Evolutionary conservation across 2,113 vertebrate species (phyloP), one percentile per base, ranked within the genome.

Genomic region (Euleptes europaea): DNA sequence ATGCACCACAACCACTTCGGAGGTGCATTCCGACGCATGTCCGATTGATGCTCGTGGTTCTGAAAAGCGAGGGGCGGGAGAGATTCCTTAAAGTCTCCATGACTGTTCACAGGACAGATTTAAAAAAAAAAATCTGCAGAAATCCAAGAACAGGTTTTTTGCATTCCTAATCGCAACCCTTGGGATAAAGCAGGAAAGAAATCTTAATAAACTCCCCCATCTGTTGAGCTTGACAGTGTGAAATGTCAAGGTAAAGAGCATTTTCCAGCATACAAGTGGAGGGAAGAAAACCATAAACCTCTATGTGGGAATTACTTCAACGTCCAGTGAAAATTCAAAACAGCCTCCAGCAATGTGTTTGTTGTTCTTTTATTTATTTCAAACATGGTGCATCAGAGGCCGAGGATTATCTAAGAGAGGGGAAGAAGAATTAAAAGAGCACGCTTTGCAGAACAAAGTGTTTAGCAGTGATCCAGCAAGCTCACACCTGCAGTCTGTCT

Each of bases 111-210:
- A 21, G 69, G 33, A 40, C 35, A 35, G 17, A 12, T 5, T 5
- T 5, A 38, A 70, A 38, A 38, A 21, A 0, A 40, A 70, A 38
- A 40, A 14, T 63, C 54, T 15, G 33, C 21, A 78, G 54, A 78
- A 78, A 78, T 63, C 11, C 19, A 19, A 7, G 33, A 11, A 4
- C 54, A 40, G 49, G 10, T 35, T 54, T 26, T 23, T 12, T 23
- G 19, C 76, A 40, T n/a, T n/a, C 49, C 74, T 35, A 76, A 78
- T 60, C 51, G 21, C 57, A 54, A 40, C 51, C 54, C 40, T 65
- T 79, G 77, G 63, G 78, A 80, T n/a, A 11, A 80, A 60, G 69
- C 69, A 38, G 69, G 38, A 8, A 79, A 38, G 77, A 79, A 26
- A 51, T 23, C 54, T 65, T 79, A 66, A 67, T 47, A 66, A 66